phyloP scores from a whole-genome alignment of 2,113 vertebrate species.

The Rynchops niger region DNA sequence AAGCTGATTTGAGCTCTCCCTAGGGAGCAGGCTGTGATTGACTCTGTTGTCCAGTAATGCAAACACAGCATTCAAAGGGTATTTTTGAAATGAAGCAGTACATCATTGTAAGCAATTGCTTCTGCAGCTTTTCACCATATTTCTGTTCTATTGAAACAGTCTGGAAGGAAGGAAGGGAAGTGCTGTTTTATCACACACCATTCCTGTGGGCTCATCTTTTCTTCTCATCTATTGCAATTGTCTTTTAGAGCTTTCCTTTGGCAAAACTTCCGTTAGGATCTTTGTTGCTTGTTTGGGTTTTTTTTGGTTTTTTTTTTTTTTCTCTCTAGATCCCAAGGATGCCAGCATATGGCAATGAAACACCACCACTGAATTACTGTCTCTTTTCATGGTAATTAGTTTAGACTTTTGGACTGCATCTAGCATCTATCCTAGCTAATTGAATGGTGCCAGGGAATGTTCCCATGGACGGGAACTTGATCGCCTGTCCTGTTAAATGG shows the following conservation, averaged over 20 bases:
- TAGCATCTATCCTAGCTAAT: conserved; percentile 7
- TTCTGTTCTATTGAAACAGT: background rate
- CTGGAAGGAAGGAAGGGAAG: background rate
- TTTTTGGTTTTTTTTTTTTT: background rate
- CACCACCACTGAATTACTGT: background rate
- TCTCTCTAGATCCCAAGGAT: background rate
- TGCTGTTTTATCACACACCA: background rate
- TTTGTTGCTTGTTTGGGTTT: too few relatives aligned
- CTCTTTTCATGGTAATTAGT: conserved; percentile 31
- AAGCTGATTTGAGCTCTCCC: background rate
- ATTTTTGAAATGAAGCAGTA: background rate
- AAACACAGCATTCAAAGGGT: background rate
- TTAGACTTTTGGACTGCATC: conserved; percentile 13
- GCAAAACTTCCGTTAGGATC: background rate
- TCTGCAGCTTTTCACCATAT: background rate
- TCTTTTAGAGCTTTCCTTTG: background rate
- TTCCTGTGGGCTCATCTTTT: background rate
- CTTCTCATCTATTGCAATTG: background rate
- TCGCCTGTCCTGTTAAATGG: background rate
- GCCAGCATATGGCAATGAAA: conserved; percentile 2
- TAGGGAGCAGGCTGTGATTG: background rate
- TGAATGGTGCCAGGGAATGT: background rate
- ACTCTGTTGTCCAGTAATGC: background rate
- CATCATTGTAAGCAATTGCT: background rate
- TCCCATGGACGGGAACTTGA: background rate